Conservation (phyloP, 2,888 invertebrate genomes). For the Neocrepidodera transversa region DNA sequence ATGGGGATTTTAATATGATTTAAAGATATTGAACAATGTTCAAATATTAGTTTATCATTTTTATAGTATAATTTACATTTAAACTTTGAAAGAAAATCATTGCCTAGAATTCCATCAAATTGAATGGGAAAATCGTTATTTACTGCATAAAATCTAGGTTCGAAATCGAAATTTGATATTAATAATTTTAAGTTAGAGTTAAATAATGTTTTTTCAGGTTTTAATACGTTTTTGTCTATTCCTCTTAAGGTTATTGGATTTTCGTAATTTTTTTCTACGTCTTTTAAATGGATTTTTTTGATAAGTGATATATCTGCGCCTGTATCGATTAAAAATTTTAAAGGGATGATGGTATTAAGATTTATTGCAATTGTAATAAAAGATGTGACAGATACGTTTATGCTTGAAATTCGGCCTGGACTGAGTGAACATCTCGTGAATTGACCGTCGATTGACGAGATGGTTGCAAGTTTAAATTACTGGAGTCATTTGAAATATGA, state of each 20-base stretch:
- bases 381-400: too few relatives aligned
- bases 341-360: constrained; percentile 12
- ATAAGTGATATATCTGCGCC: constrained; percentile 27
- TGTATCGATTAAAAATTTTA: constrained; percentile 27
- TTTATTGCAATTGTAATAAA: too few relatives aligned
- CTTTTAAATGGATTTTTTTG: constrained; percentile 22
- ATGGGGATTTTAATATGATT: constrained; percentile 2
- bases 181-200: neutral
- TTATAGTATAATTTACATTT: constrained; percentile 21
- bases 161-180: neutral
- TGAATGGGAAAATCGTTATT: constrained; percentile 29
- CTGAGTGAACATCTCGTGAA: constrained; percentile 11
- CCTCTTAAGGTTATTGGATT: constrained; percentile 26
- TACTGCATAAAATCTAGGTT: constrained; percentile 2
- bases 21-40: constrained; percentile 9
- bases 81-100: constrained; percentile 29
- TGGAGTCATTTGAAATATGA: too few relatives aligned
- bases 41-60: constrained; percentile 30
- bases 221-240: constrained; percentile 18
- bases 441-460: constrained; percentile 23
- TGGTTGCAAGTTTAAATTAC: constrained; percentile 11
- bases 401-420: constrained; percentile 26
- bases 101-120: constrained; percentile 40
- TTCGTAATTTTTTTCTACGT: constrained; percentile 3
- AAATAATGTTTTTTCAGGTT: constrained; percentile 22